Percentiles rank a stretch among this genome's conserved stretches.
These are phyloP conservation scores for Mohoua ochrocephala DNA, from an alignment of 2,113 vertebrate genomes.

Conservation along the genomic window DNA sequence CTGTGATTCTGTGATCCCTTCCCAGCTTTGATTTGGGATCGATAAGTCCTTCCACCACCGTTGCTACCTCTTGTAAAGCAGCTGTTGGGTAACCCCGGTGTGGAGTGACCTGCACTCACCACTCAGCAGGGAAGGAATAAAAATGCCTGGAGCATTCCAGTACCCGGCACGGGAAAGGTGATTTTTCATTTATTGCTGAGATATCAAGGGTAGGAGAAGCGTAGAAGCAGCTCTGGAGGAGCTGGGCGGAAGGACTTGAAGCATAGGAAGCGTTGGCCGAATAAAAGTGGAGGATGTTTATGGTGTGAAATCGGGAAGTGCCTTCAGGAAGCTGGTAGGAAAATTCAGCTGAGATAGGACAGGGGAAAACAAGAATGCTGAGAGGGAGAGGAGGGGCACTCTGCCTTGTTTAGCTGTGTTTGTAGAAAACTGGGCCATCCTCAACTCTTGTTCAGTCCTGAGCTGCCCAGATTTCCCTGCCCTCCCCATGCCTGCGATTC, in stretches of 20 bases:
- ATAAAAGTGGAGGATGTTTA: slow-evolving; percentile 59
- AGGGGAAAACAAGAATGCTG: neutral
- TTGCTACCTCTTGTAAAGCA: neutral
- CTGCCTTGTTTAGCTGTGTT: neutral
- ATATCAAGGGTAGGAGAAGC: slow-evolving; percentile 27
- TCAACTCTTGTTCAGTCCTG: neutral
- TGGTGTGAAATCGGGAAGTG: slow-evolving; percentile 45
- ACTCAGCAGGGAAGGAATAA: fast-evolving
- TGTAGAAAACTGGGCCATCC: neutral
- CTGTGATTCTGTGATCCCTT: fast-evolving
- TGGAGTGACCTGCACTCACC: neutral
- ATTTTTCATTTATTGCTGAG: neutral
- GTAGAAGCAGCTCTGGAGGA: neutral
- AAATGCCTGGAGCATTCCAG: neutral
- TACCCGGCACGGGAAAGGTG: neutral
- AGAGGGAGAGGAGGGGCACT: neutral
- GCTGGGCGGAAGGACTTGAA: neutral
- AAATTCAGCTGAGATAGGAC: slow-evolving; percentile 41
- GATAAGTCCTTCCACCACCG: fast-evolving
- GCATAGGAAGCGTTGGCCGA: neutral
- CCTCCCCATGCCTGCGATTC: fast-evolving
- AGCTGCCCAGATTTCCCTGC: neutral
- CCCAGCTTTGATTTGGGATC: neutral
- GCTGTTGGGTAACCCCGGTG: neutral
- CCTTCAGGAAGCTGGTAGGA: slow-evolving; percentile 33